Conservation (phyloP, 2,113 vertebrate genomes). For the Paracanthobrama guichenoti region DNA sequence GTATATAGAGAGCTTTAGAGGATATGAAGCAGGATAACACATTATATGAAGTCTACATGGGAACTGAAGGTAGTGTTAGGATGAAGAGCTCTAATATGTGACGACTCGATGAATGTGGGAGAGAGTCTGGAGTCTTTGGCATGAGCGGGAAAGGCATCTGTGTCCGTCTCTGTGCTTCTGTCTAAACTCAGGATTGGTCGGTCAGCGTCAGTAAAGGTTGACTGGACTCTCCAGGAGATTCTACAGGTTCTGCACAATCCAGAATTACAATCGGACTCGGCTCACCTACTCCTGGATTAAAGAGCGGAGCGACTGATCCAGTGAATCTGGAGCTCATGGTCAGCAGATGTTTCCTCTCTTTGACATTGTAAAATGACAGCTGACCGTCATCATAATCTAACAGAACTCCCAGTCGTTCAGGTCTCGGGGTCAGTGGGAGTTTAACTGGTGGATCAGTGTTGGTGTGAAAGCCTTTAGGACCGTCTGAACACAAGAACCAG, state of each 20-base stretch:
- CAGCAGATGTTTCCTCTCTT: slow-evolving; percentile 30
- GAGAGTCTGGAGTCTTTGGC: too few relatives aligned
- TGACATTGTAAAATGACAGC: slow-evolving; percentile 59
- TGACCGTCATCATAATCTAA: slow-evolving; percentile 52
- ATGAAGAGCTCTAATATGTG: too few relatives aligned
- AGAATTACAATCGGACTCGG: rapidly evolving
- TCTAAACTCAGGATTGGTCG: background rate
- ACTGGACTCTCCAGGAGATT: background rate
- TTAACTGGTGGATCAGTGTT: slow-evolving; percentile 32
- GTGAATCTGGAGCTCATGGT: slow-evolving; percentile 41
- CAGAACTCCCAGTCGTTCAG: slow-evolving; percentile 59
- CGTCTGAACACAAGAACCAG: slow-evolving; percentile 65
- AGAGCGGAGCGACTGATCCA: slow-evolving; percentile 62
- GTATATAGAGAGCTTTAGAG: too few relatives aligned
- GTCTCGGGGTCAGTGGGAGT: slow-evolving; percentile 10
- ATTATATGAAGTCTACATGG: too few relatives aligned
- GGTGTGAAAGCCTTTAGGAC: background rate
- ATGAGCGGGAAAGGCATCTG: too few relatives aligned
- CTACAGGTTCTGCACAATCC: background rate
- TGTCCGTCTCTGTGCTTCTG: background rate
- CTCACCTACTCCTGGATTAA: slow-evolving; percentile 67
- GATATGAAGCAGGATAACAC: too few relatives aligned
- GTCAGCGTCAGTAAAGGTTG: background rate
- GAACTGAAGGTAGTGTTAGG: too few relatives aligned
- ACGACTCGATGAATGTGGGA: too few relatives aligned